Base-by-base conservation (phyloP, 2,113 vertebrate genomes). In the Brachionichthys hirsutus region DNA sequence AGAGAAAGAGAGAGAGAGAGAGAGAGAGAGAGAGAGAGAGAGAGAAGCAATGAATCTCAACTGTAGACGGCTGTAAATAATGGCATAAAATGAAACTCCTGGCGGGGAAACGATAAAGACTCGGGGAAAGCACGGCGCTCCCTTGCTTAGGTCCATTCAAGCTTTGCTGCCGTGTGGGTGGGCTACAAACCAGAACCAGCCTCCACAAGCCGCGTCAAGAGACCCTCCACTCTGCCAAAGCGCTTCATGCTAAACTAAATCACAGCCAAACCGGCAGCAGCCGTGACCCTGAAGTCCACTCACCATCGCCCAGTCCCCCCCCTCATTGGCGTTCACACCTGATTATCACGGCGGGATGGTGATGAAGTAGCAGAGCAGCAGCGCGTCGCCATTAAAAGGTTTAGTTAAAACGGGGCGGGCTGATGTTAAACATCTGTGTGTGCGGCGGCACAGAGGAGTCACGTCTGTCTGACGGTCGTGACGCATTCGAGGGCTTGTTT, bases 181-280 rank as follows among this genome's bases (percentile, higher is more conserved):
- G 89, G 85, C 91, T 65, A 24, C 73, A 84, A 85, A 81, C 83
- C 79, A 75, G 67, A 82, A 75, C 63, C 84, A 79, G 82, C 82
- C 76, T 73, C 81, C 68, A 67, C 63, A 77, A 69, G 57, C 61
- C 70, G 75, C 55, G 76, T 79, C 73, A 76, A 64, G n/a, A 67
- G 62, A 64, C 74, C 68, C 70, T 74, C 72, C 78, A 14, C 43
- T 51, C 67, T 40, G 20, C 49, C 59, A 73, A 52, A 49, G 49
- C 58, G 75, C 60, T 54, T 53, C 49, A 9, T 13, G 13, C 59
- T 57, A 54, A 67, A 70, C 80, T 82, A 75, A 78, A 84, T 82
- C 73, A 79, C 53, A 79, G 49, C 68, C 57, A 22, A 22, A 67
- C 40, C 63, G 13, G n/a, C 57, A 44, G 50, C 14, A 0, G 45